These are phyloP conservation scores for Pterois miles DNA, from an alignment of 2,797 vertebrate genomes.

Conservation along the genomic window DNA sequence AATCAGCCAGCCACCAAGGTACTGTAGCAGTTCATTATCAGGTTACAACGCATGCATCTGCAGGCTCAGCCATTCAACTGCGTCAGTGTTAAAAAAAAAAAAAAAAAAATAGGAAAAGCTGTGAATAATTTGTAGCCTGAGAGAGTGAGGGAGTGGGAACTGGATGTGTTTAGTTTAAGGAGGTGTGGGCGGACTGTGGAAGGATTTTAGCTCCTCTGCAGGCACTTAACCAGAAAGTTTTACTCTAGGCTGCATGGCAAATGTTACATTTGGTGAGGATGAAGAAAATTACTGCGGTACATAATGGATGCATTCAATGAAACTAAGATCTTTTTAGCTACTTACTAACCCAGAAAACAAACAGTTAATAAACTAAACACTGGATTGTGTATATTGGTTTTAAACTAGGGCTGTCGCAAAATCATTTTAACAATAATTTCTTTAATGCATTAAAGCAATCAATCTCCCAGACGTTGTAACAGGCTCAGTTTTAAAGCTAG, in stretches of 20 bases:
- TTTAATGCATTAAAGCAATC: no score
- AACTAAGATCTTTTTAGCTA: neutral
- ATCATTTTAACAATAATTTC: no score
- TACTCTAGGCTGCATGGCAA: neutral
- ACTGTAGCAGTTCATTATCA: constrained; percentile 45
- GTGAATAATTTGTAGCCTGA: constrained; percentile 58
- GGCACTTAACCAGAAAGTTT: constrained; percentile 41
- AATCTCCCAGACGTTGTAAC: no score
- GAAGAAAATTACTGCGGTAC: constrained; percentile 9
- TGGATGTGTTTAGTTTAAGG: constrained; percentile 63
- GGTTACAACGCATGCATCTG: constrained; percentile 24
- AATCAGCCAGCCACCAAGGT: constrained; percentile 68
- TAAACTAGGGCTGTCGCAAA: no score
- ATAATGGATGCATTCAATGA: neutral
- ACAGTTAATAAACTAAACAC: neutral
- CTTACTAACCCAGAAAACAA: neutral
- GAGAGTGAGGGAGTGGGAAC: constrained; percentile 55
- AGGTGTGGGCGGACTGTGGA: constrained; percentile 52
- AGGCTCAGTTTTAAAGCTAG: no score
- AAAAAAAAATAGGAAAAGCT: constrained; percentile 28
- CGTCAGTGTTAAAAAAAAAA: constrained; percentile 13
- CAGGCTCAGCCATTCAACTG: constrained; percentile 24
- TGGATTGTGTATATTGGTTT: neutral
- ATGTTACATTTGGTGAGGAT: constrained; percentile 25
- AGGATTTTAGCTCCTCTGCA: constrained; percentile 44